phyloP scores from a whole-genome alignment of 2,113 vertebrate genomes.

The Platanista minor region DNA sequence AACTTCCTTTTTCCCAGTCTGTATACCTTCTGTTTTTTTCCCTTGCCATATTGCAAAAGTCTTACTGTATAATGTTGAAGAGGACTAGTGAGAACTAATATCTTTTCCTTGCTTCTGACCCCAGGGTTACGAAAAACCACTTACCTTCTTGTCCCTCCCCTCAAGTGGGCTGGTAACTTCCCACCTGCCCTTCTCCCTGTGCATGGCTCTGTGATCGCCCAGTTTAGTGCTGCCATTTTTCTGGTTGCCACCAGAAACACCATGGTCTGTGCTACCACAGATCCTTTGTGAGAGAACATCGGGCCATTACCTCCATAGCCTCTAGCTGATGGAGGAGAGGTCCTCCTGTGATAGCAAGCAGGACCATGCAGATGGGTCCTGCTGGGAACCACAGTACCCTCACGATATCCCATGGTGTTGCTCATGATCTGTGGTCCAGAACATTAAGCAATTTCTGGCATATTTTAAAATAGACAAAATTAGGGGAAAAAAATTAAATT shows the following conservation, averaged over 20 bases:
- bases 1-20: neutral
- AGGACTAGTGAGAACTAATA: rapidly evolving
- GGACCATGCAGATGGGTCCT: neutral
- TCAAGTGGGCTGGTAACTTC: neutral
- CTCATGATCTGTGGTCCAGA: no score
- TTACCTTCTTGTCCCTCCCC: neutral
- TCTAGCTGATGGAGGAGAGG: neutral
- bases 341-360: neutral
- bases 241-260: neutral
- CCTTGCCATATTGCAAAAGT: neutral
- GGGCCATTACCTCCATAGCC: neutral
- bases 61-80: neutral
- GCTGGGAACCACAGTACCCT: neutral
- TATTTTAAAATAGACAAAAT: neutral
- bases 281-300: neutral
- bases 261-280: neutral
- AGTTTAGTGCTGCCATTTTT: neutral
- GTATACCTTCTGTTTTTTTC: neutral
- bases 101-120: neutral
- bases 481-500: neutral
- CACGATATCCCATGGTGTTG: rapidly evolving
- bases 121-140: neutral
- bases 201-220: neutral
- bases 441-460: neutral
- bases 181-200: neutral